These are phyloP conservation scores for Wasmannia auropunctata DNA, from an alignment of 1,140 invertebrate species.

Conservation along the genomic window DNA sequence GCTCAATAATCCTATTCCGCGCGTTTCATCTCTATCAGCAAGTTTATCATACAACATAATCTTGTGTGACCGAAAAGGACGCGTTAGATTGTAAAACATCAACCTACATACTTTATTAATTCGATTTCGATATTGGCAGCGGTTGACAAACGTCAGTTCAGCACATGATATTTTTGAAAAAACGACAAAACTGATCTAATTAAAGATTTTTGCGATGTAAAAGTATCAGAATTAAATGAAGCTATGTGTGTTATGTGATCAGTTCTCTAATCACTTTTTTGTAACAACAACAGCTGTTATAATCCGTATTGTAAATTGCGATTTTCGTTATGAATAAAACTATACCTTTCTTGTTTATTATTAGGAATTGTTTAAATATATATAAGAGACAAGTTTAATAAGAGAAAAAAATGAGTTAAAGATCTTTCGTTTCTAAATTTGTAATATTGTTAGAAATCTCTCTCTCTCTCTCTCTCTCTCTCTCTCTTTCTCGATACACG, in stretches of 20 bases:
- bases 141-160: not conserved
- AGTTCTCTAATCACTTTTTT: not conserved
- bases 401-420: not conserved
- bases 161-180: not conserved
- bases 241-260: not conserved
- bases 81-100: slow-evolving; percentile 20
- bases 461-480: no score
- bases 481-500: no score
- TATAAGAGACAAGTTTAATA: not conserved
- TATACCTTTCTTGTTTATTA: not conserved
- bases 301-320: not conserved
- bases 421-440: not conserved
- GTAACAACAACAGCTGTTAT: not conserved
- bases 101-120: slow-evolving; percentile 29
- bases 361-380: not conserved
- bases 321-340: not conserved
- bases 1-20: not conserved
- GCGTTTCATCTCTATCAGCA: not conserved
- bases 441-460: not conserved
- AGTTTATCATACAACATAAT: not conserved
- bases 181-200: not conserved
- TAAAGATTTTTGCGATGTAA: no score
- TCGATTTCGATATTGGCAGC: not conserved
- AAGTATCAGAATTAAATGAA: no score
- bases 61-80: not conserved